phyloP scores from a whole-genome alignment of 2,888 invertebrate species.

The Eupithecia inturbata region DNA sequence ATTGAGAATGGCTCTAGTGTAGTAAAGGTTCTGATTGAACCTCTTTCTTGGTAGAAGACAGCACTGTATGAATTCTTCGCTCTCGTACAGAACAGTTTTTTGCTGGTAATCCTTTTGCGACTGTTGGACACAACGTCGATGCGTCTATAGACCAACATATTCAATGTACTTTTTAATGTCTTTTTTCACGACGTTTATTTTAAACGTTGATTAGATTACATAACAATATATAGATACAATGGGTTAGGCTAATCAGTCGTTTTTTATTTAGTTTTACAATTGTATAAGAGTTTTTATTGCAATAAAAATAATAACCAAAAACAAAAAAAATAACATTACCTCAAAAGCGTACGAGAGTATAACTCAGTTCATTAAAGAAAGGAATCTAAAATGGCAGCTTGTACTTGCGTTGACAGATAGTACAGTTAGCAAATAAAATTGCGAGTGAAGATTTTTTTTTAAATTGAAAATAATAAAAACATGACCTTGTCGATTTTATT shows the following conservation, averaged over 20 bases:
- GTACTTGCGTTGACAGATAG: too few relatives aligned
- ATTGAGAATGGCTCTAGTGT: not conserved
- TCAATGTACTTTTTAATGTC: not conserved
- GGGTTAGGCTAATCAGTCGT: not conserved
- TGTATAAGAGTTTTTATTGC: conserved; percentile 1
- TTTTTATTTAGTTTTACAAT: conserved; percentile 6
- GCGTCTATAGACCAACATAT: not conserved
- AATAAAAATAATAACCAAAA: not conserved
- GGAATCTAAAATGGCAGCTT: too few relatives aligned
- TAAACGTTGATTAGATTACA: not conserved
- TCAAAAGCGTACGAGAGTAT: not conserved
- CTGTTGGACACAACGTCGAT: not conserved
- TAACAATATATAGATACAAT: not conserved
- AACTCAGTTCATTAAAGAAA: too few relatives aligned
- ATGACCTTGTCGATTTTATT: too few relatives aligned
- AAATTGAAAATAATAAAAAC: too few relatives aligned
- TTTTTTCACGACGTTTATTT: not conserved
- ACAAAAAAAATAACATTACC: not conserved
- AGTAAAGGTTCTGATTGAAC: not conserved
- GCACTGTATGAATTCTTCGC: not conserved
- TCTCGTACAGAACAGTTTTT: too few relatives aligned
- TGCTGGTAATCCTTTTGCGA: not conserved
- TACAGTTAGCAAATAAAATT: too few relatives aligned
- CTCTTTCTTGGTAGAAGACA: not conserved
- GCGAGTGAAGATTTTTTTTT: too few relatives aligned